Evolutionary conservation across 2,797 vertebrate species (phyloP).

Genomic region (Sciaenops ocellatus): DNA sequence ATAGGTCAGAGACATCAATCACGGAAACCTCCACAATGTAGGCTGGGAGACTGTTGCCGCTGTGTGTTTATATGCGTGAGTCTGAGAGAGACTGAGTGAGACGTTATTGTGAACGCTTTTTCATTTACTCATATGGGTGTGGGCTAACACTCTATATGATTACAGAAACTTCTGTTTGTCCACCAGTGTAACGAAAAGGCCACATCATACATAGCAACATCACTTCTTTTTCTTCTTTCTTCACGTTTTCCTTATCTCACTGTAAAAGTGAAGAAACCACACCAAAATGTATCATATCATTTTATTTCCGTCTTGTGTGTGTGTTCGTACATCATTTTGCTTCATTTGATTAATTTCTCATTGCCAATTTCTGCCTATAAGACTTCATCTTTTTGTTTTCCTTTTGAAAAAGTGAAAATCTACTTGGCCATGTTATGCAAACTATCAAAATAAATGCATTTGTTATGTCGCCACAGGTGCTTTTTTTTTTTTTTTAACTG

Average conservation of each 20-base stretch:
- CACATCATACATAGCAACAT: background rate
- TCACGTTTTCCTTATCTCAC: background rate
- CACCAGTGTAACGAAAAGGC: constrained; percentile 17
- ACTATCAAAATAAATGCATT: background rate
- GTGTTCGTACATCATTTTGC: background rate
- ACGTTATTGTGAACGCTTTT: constrained; percentile 38
- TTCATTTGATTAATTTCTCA: background rate
- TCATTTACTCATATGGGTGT: constrained; percentile 48
- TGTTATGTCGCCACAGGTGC: background rate
- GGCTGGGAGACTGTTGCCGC: constrained; percentile 35
- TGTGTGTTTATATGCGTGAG: constrained; percentile 37
- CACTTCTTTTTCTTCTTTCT: background rate
- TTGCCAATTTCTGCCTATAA: background rate
- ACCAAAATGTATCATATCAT: background rate
- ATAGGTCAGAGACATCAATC: constrained; percentile 76
- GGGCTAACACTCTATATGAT: constrained; percentile 42
- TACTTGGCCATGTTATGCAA: background rate
- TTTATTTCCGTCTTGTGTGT: background rate
- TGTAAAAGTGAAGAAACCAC: background rate
- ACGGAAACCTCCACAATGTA: constrained; percentile 49
- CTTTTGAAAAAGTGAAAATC: background rate
- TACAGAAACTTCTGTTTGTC: constrained; percentile 48
- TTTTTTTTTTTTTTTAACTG: background rate
- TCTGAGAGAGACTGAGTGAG: constrained; percentile 23
- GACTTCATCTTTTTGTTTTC: constrained; percentile 4